Conservation (phyloP, 2,888 invertebrate genomes). For the Synanthedon formicaeformis region DNA sequence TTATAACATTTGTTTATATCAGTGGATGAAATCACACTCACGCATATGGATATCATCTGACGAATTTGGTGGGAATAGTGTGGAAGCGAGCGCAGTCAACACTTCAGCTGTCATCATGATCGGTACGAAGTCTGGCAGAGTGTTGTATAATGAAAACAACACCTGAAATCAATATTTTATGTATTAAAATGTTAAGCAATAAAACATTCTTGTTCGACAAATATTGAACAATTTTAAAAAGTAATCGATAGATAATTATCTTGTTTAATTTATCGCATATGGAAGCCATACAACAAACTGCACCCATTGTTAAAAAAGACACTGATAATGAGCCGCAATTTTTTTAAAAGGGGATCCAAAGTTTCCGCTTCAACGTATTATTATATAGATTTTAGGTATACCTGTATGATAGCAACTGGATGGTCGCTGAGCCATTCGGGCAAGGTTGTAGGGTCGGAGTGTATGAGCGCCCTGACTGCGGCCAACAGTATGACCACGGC, state of each 20-base stretch:
- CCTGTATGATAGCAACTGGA: constrained; percentile 84
- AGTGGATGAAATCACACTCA: constrained; percentile 23
- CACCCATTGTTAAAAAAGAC: no score
- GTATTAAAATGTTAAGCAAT: no score
- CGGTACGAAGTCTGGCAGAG: constrained; percentile 91
- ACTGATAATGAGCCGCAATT: no score
- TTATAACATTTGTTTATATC: no score
- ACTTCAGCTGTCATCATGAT: constrained; percentile 94
- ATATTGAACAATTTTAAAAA: no score
- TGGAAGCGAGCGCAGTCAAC: constrained; percentile 84
- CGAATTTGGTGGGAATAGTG: constrained; percentile 80
- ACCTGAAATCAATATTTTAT: constrained; percentile 68
- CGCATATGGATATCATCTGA: constrained; percentile 57
- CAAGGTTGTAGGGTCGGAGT: constrained; percentile 66
- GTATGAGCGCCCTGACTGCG: constrained; percentile 84
- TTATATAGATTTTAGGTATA: constrained; percentile 11
- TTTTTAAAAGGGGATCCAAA: no score
- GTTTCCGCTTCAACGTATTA: background rate
- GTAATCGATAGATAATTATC: no score
- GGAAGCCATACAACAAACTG: no score
- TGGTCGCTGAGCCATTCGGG: constrained; percentile 83
- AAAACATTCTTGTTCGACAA: no score
- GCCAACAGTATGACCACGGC: constrained; percentile 89
- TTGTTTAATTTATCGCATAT: no score
- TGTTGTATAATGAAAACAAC: constrained; percentile 94